A percentile compares a stretch with the other conserved stretches of the same genome.
Conservation (phyloP, 2,797 vertebrate species). For the Mustela erminea region DNA sequence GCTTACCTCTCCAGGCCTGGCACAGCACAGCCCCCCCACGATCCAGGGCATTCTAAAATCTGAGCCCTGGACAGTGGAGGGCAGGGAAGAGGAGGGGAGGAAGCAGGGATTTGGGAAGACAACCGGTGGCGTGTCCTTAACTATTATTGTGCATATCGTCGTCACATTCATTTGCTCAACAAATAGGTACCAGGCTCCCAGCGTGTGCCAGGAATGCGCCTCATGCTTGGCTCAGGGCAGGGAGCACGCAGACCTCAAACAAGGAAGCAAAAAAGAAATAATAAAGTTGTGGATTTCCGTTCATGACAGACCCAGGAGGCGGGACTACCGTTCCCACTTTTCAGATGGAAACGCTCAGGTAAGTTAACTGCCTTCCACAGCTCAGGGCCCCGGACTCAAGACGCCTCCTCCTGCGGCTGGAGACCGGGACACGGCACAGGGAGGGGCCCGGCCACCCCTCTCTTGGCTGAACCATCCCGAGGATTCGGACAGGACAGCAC, state of each 20-base stretch:
- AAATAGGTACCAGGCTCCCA: background rate
- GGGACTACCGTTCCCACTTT: background rate
- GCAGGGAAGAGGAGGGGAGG: background rate
- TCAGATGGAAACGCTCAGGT: background rate
- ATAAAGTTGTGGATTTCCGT: background rate
- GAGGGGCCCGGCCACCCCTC: background rate
- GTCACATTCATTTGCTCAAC: background rate
- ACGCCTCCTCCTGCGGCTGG: background rate
- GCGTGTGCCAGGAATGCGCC: background rate
- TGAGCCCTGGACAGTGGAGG: background rate
- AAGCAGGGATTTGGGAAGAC: background rate
- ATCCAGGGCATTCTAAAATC: background rate
- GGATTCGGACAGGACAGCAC: background rate
- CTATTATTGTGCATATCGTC: background rate
- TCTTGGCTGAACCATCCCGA: no score
- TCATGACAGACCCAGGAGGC: background rate
- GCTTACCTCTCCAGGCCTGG: background rate
- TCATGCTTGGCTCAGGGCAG: background rate
- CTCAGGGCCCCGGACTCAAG: background rate
- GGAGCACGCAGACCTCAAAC: background rate
- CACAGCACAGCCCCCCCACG: background rate
- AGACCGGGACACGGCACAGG: accelerated
- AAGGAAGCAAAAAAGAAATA: background rate
- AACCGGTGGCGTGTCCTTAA: background rate
- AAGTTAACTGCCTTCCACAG: background rate